These are phyloP conservation scores for Habropoda laboriosa DNA, from an alignment of 1,140 invertebrate species.

Conservation along the genomic window DNA sequence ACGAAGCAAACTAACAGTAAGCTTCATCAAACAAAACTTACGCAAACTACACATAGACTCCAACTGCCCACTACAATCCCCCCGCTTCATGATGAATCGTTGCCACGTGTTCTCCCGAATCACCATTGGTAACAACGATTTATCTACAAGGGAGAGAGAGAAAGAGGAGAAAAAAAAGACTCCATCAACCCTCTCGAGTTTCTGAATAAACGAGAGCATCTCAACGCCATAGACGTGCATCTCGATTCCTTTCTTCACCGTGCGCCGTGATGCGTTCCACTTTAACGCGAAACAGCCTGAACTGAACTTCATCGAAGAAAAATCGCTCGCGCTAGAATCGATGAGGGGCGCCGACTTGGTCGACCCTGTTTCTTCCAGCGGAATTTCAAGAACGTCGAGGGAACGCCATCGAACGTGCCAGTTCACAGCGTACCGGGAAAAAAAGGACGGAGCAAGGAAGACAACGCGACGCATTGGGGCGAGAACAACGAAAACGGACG, in stretches of 20 bases:
- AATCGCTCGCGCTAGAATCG: slow-evolving; percentile 24
- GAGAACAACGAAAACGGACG: neutral
- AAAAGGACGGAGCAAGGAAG: neutral
- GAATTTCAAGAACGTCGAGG: slow-evolving; percentile 23
- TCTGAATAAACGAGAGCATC: no score
- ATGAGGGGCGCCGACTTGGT: slow-evolving; percentile 1
- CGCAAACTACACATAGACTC: no score
- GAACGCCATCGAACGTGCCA: slow-evolving; percentile 6
- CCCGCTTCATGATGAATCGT: no score
- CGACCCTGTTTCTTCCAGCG: slow-evolving; percentile 30
- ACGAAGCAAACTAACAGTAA: no score
- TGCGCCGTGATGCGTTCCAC: neutral
- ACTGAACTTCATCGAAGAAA: slow-evolving; percentile 37
- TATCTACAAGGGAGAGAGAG: no score
- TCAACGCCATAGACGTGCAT: no score
- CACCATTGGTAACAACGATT: no score
- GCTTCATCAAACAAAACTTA: no score
- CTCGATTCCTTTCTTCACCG: neutral
- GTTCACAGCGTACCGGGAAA: neutral
- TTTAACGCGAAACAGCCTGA: slow-evolving; percentile 16
- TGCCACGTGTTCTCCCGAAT: no score
- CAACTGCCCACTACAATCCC: no score
- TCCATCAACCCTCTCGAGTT: neutral
- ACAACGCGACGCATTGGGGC: neutral
- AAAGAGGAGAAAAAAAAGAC: no score